These are phyloP conservation scores for Hylia prasina DNA, from an alignment of 2,113 vertebrate genomes.

Conservation along the genomic window DNA sequence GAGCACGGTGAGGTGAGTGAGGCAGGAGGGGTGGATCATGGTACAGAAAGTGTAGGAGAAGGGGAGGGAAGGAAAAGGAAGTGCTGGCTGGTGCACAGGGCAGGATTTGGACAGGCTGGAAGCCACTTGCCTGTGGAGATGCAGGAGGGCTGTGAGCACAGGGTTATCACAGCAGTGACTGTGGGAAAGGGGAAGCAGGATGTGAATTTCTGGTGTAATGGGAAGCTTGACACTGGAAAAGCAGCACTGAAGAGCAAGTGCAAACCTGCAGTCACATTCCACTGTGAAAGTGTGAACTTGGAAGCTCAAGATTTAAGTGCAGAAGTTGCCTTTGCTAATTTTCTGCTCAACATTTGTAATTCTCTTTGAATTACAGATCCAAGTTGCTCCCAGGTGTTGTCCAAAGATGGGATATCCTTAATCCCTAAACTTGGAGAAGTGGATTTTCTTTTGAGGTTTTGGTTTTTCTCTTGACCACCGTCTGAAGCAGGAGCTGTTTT, in stretches of 20 bases:
- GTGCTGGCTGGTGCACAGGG: not conserved
- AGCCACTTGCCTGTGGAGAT: not conserved
- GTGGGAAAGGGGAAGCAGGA: not conserved
- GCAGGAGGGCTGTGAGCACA: not conserved
- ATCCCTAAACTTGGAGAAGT: not conserved
- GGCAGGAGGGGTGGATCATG: accelerated
- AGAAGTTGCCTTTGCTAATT: not conserved
- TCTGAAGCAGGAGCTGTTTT: not conserved
- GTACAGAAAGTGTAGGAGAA: not conserved
- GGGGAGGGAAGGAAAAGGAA: not conserved
- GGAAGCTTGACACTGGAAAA: not conserved
- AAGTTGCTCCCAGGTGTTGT: not conserved
- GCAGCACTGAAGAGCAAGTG: not conserved
- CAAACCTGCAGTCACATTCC: not conserved
- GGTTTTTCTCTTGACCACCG: not conserved
- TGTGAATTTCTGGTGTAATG: not conserved
- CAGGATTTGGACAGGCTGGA: not conserved
- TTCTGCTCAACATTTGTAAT: not conserved
- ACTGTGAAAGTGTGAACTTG: not conserved
- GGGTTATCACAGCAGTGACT: not conserved
- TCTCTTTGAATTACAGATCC: not conserved
- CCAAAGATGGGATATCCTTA: not conserved
- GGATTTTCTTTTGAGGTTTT: too few species aligned
- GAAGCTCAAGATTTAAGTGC: not conserved
- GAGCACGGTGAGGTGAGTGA: not conserved